Base-by-base conservation (phyloP, 1,140 invertebrate species). In the Archivesica marissinica region DNA sequence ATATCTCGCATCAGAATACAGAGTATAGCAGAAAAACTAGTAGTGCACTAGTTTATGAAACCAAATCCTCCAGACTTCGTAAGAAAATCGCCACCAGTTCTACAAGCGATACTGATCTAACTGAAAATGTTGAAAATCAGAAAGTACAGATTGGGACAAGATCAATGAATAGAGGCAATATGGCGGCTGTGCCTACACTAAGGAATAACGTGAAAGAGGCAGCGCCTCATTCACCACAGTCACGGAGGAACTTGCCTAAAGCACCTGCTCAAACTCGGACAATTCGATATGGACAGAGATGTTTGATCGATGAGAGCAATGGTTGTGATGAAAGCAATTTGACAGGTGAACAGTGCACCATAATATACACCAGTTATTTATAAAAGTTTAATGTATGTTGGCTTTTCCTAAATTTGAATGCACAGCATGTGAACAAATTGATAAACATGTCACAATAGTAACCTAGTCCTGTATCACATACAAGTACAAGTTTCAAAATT, bases 211-310 rank as follows among this genome's bases (percentile, higher is more conserved):
- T 41, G 23, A 47, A n/a, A n/a, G 25, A 50, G 4, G 38, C 7
- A 11, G 35, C 59, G 25, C 33, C 17, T 33, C 0, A 9, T 7
- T 41, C 7, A 25, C 9, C 61, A 20, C 44, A 56, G 1, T 38
- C 70, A 11, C 44, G 47, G 15, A 13, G 79, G 17, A 81, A 81
- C 30, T 44, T 81, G n/a, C 79, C 79, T 15, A 13, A 33, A 52
- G 64, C 79, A 30, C 79, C 79, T 23, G 11, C 44, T 35, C 15
- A 68, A 23, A 23, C 56, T 9, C 39, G 79, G 13, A 72, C 25
- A 54, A 50, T 81, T 9, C n/a, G 47, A 28, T 70, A 50, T 54
- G 79, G 79, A 28, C 64, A 56, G 33, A 66, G 47, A 44, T 61
- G 35, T 30, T 1, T 11, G 44, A 25, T 44, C 47, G 35, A 47